These are phyloP conservation scores for Stercorarius parasiticus DNA, from an alignment of 2,113 vertebrate species.

Conservation along the genomic window DNA sequence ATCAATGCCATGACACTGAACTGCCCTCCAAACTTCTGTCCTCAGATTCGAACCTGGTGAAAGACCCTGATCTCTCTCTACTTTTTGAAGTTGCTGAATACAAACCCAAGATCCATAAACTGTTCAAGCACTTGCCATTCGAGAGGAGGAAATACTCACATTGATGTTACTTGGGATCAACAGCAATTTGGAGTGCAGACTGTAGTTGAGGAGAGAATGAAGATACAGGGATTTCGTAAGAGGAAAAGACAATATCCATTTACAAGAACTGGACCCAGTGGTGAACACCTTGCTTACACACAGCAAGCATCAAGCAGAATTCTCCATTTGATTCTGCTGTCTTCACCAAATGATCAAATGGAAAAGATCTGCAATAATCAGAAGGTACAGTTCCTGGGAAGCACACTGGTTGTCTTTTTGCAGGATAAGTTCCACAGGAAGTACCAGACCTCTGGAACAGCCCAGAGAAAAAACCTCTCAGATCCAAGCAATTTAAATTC, in stretches of 20 bases:
- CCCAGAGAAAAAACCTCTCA: not conserved
- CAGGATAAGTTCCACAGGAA: not conserved
- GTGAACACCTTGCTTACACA: not conserved
- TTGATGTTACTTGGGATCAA: not conserved
- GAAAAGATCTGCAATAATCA: not conserved
- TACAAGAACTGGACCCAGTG: not conserved
- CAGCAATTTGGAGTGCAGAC: not conserved
- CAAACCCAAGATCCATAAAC: not conserved
- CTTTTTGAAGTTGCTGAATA: not conserved
- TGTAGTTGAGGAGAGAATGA: not conserved
- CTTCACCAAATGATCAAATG: not conserved
- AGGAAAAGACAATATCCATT: not conserved
- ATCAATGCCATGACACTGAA: not conserved
- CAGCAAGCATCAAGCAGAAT: not conserved
- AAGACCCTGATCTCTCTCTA: not conserved
- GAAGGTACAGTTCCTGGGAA: not conserved
- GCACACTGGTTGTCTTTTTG: not conserved
- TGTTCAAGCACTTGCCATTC: not conserved
- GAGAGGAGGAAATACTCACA: not conserved
- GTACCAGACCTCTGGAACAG: not conserved
- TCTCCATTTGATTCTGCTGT: not conserved
- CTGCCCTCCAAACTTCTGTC: not conserved
- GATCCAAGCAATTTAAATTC: slow-evolving; percentile 32
- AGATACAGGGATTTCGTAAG: not conserved
- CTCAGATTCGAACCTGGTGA: not conserved